phyloP scores from a whole-genome alignment of 2,113 vertebrate genomes.

The Arizona elegans region DNA sequence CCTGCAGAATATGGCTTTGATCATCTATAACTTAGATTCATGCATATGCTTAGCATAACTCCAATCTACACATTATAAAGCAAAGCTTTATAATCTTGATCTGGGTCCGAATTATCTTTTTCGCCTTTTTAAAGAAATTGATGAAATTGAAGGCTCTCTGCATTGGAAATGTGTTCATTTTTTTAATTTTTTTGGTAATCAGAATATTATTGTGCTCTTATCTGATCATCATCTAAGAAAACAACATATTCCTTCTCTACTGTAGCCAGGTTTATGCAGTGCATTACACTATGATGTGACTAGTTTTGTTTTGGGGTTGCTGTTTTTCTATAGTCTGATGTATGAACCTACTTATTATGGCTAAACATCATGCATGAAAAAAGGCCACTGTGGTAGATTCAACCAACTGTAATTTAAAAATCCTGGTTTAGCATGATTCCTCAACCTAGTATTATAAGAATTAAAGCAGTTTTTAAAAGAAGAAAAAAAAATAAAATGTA shows the following conservation, averaged over 20 bases:
- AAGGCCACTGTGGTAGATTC: background rate
- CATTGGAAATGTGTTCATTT: background rate
- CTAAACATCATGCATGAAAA: background rate
- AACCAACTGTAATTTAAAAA: background rate
- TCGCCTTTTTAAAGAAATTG: background rate
- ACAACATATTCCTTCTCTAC: background rate
- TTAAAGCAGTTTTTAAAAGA: background rate
- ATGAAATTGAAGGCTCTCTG: background rate
- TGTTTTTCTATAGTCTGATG: background rate
- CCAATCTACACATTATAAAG: background rate
- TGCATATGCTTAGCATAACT: conserved; percentile 12
- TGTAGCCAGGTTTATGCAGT: background rate
- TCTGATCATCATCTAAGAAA: background rate
- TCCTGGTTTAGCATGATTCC: background rate
- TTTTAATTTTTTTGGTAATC: background rate
- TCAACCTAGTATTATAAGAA: background rate
- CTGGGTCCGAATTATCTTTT: background rate
- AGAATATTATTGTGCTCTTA: background rate
- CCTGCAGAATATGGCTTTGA: background rate
- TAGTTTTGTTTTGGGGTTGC: background rate
- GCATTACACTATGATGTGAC: background rate
- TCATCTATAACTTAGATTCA: background rate
- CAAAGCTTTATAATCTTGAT: background rate
- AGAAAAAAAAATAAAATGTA: background rate
- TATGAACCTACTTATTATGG: background rate